Percentiles rank a stretch among this genome's conserved stretches.
These are phyloP conservation scores for Scaptomyza cyrtandrae DNA, from an alignment of 2,888 invertebrate species.

Conservation along the genomic window DNA sequence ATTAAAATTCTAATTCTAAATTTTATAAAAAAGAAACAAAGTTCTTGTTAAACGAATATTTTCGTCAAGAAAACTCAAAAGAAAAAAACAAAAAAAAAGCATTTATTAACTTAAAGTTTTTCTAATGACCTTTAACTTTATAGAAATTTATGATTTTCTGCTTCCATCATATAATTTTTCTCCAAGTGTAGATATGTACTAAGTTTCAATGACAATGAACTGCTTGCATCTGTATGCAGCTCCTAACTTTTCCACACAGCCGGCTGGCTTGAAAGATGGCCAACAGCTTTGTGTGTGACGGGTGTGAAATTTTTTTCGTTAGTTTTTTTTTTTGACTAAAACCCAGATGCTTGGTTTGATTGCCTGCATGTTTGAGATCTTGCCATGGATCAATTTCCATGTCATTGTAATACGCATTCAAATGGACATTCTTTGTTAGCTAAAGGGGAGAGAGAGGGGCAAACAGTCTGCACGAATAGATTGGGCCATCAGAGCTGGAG, in stretches of 20 bases:
- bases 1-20: too few relatives aligned
- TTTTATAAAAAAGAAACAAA: too few relatives aligned
- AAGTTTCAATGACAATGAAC: constrained; percentile 5
- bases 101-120: too few relatives aligned
- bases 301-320: constrained; percentile 15
- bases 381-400: constrained; percentile 27
- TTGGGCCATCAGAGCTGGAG: too few relatives aligned
- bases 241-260: too few relatives aligned
- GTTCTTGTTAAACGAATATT: too few relatives aligned
- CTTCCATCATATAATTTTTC: neutral
- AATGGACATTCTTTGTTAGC: constrained; percentile 38
- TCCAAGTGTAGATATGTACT: neutral
- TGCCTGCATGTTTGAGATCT: constrained; percentile 14
- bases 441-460: neutral
- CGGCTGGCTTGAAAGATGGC: neutral
- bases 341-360: neutral
- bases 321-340: neutral
- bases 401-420: constrained; percentile 16
- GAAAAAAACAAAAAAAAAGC: too few relatives aligned
- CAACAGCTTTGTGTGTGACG: constrained; percentile 1
- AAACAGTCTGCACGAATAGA: neutral
- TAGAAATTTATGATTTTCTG: too few relatives aligned
- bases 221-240: neutral
- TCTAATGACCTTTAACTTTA: too few relatives aligned
- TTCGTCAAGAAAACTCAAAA: too few relatives aligned